Evolutionary conservation across 2,113 vertebrate genomes (phyloP).

Genomic region (Callipepla californica): DNA sequence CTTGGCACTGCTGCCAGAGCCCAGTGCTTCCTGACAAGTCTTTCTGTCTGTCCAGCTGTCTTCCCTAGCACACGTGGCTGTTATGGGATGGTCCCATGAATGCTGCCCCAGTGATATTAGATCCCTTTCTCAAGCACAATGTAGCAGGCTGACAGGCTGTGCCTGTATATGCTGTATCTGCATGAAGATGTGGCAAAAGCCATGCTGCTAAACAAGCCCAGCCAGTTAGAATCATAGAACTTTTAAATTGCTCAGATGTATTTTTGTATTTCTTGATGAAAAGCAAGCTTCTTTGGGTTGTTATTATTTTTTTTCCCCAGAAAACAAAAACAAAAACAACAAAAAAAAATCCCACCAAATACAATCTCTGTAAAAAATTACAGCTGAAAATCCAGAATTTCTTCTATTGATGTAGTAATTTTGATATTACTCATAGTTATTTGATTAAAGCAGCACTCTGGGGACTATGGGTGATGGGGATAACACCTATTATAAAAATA

Average conservation of each 20-base stretch:
- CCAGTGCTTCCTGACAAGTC: not conserved
- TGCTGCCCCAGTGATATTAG: not conserved
- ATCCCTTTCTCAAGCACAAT: not conserved
- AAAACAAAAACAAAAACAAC: not conserved
- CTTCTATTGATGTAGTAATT: not conserved
- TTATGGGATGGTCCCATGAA: not conserved
- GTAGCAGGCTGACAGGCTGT: accelerated
- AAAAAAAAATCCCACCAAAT: not conserved
- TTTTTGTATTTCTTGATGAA: not conserved
- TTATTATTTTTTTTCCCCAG: not conserved
- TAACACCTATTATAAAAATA: not conserved
- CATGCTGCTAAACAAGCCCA: accelerated
- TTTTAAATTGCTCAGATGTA: not conserved
- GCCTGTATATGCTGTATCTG: not conserved
- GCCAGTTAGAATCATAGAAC: not conserved
- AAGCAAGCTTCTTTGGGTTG: not conserved
- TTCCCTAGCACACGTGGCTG: not conserved
- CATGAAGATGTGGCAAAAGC: not conserved
- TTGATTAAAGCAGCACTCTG: not conserved
- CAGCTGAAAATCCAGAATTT: slow-evolving; percentile 6
- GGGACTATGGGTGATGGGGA: not conserved
- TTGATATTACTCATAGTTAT: slow-evolving; percentile 13
- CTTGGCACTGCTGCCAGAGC: not conserved
- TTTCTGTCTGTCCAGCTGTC: not conserved
- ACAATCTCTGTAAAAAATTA: not conserved